Base-by-base conservation (phyloP, 2,113 vertebrate species). In the Pelusios castaneus region DNA sequence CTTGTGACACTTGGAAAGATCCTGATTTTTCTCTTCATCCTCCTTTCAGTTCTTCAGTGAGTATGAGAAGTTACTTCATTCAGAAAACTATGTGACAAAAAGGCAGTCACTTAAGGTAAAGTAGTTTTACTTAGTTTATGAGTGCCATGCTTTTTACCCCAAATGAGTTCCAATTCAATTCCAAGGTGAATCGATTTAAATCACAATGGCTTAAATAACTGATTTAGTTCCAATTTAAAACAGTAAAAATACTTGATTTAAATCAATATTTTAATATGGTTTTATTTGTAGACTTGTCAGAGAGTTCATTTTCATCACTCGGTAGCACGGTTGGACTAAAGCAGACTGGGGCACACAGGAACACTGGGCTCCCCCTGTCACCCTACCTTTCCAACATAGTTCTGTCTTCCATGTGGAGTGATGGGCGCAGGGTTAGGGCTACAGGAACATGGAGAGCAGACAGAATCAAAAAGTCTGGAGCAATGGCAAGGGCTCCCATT, bases 21-120 rank as follows among this genome's bases (percentile, higher is more conserved):
- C 22, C 80, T 95, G 41, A 96, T 56, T 24, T 16, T 43, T 94
- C 45, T 94, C 86, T 96, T 93, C 89, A 58, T 97, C 97, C 49
- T 97, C 78, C 89, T 87, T 95, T 94, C 93, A 99, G 98, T 98
- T 99, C 97, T 99, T 99, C 98, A 99, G 98, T 97, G 98, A 99
- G 95, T 99, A 99, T 87, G 98, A 99, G 96, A 99, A 99, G 95
- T 96, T 99, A 91, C 98, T 99, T 95, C 98, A 99, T 98, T 99
- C 98, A 24, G 98, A 99, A 98, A 99, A 99, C 93, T 99, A 99
- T 3, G 98, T 99, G 97, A 99, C 98, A 83, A 99, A 99, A 94
- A 97, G 98, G 87, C 98, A 99, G 98, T 99, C 98, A 78, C 97
- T 99, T 96, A 99, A 99, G 98, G 98, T 99, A 98, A 92, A 91